Evolutionary conservation across 1,140 invertebrate genomes (phyloP).

Genomic region (Hyposmocoma kahamanoa): DNA sequence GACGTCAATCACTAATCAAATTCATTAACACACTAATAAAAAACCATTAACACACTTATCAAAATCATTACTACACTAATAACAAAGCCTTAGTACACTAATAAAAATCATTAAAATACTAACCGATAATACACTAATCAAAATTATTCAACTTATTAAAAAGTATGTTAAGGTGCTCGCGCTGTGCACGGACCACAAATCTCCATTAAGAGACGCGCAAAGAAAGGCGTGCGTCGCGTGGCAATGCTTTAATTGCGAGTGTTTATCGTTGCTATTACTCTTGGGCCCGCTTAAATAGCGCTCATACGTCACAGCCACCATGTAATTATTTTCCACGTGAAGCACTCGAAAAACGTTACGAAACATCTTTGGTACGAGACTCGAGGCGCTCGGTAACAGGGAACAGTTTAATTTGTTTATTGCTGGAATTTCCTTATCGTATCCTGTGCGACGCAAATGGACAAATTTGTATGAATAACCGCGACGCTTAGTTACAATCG

Average conservation of each 20-base stretch:
- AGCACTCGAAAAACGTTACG: constrained; percentile 52
- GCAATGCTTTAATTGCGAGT: constrained; percentile 69
- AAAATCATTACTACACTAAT: no score
- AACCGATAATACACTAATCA: no score
- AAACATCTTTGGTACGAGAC: constrained; percentile 32
- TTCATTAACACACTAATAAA: no score
- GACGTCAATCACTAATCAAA: no score
- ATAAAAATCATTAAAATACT: no score
- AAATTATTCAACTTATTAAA: no score
- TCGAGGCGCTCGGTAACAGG: constrained; percentile 35
- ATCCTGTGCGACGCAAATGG: no score
- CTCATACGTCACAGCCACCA: constrained; percentile 59
- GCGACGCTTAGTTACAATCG: no score
- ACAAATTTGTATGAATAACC: no score
- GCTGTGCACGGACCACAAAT: constrained; percentile 35
- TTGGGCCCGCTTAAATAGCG: constrained; percentile 62
- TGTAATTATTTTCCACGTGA: constrained; percentile 68
- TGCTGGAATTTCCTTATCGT: neutral
- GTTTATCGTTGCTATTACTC: constrained; percentile 66
- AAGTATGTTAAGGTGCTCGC: no score
- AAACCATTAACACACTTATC: no score
- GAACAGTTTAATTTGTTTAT: constrained; percentile 53
- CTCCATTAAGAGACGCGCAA: constrained; percentile 62
- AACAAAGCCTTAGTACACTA: no score
- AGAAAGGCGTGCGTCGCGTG: constrained; percentile 66